Percentiles rank a stretch among this genome's conserved stretches.
phyloP scores from a whole-genome alignment of 2,888 invertebrate genomes.

The Tiphia femorata region DNA sequence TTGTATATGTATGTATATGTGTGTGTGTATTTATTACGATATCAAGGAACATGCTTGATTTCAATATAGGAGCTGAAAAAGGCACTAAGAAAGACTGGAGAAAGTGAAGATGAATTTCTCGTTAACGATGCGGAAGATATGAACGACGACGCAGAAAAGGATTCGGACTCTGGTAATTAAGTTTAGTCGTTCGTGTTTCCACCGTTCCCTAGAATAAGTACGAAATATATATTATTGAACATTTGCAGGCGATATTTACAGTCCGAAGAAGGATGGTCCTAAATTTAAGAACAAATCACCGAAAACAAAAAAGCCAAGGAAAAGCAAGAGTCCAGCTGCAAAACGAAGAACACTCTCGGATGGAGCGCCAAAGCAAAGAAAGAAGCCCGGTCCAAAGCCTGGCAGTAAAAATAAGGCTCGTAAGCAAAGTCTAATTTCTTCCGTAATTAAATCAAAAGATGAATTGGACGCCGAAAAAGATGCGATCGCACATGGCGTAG shows the following conservation, averaged over 20 bases:
- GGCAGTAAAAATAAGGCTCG: constrained; percentile 64
- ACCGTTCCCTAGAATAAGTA: too few species aligned
- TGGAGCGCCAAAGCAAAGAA: constrained; percentile 61
- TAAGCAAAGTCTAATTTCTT: constrained; percentile 37
- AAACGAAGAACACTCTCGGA: constrained; percentile 56
- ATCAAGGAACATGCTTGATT: neutral
- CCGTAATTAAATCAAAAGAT: constrained; percentile 49
- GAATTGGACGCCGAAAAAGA: constrained; percentile 46
- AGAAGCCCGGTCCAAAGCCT: constrained; percentile 66
- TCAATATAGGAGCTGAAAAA: constrained; percentile 66
- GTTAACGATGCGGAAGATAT: constrained; percentile 70
- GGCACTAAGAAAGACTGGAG: constrained; percentile 68
- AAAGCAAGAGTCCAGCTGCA: constrained; percentile 58
- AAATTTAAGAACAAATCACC: constrained; percentile 60
- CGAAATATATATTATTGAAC: too few species aligned
- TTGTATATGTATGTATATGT: too few species aligned
- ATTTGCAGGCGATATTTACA: constrained; percentile 63
- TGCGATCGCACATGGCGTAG: constrained; percentile 44
- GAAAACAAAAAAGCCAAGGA: constrained; percentile 54
- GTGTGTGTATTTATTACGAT: neutral
- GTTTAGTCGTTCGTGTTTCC: too few species aligned
- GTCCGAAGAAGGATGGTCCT: constrained; percentile 58
- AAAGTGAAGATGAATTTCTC: constrained; percentile 71
- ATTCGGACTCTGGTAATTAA: constrained; percentile 66
- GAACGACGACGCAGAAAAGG: constrained; percentile 67